Evolutionary conservation across 2,113 vertebrate genomes (phyloP).

Genomic region (Oncorhynchus kisutch): DNA sequence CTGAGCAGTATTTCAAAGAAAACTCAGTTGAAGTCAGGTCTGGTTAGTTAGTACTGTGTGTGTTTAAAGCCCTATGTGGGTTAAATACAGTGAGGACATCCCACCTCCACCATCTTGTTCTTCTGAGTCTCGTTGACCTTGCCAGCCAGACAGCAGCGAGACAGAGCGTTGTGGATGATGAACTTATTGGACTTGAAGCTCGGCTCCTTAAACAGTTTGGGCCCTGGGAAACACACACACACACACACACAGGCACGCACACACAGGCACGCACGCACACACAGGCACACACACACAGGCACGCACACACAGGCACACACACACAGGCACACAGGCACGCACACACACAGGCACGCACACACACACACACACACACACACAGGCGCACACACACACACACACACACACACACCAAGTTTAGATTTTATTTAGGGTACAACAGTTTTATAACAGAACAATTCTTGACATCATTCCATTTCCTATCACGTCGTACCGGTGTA

Average conservation of each 20-base stretch:
- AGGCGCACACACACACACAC: neutral
- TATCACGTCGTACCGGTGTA: constrained; percentile 77
- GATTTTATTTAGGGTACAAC: neutral
- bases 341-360: neutral
- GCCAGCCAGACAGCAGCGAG: constrained; percentile 89
- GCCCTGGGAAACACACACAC: constrained; percentile 69
- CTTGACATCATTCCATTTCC: neutral
- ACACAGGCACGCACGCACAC: neutral
- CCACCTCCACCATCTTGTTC: constrained; percentile 86
- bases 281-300: neutral
- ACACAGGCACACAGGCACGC: neutral
- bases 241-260: neutral
- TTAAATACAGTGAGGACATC: neutral
- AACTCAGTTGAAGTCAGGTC: neutral
- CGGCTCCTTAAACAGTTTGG: constrained; percentile 88
- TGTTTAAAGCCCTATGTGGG: neutral
- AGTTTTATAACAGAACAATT: neutral
- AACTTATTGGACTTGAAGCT: constrained; percentile 94
- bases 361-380: neutral
- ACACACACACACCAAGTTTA: neutral
- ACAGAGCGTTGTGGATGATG: constrained; percentile 89
- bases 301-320: neutral
- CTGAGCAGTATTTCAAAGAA: neutral
- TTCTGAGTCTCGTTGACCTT: constrained; percentile 90
- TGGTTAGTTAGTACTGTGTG: neutral